A percentile compares a stretch with the other conserved stretches of the same genome.
These are phyloP conservation scores for Amphiura filiformis DNA, from an alignment of 35 echinoderm and acorn worm genomes.

Conservation along the genomic window DNA sequence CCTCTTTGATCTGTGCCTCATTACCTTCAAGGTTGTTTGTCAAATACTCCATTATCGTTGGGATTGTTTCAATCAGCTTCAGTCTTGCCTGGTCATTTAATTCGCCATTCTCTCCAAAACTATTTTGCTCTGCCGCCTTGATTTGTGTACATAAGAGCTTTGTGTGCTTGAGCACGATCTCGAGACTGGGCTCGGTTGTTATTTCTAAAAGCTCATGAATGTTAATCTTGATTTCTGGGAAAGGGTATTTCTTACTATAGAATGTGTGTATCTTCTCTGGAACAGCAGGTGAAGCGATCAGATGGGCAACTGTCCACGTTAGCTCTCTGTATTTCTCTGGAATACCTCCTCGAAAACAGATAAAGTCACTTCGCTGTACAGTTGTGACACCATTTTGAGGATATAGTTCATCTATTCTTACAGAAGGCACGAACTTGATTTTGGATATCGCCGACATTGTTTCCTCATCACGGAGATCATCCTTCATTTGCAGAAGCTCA, in stretches of 20 bases:
- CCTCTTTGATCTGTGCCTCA: background rate
- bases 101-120: background rate
- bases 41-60: background rate
- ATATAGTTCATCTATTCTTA: background rate
- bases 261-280: background rate
- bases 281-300: background rate
- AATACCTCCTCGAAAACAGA: background rate
- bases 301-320: background rate
- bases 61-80: background rate
- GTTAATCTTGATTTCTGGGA: background rate
- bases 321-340: background rate
- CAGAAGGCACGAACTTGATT: slow-evolving; percentile 7
- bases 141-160: background rate
- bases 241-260: no score
- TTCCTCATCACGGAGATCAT: background rate
- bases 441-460: background rate
- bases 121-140: background rate
- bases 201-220: no score
- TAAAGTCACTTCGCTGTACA: background rate
- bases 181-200: background rate
- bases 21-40: background rate
- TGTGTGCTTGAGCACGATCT: background rate
- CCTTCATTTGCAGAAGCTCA: background rate
- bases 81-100: background rate
- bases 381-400: background rate